Evolutionary conservation across 2,888 invertebrate genomes (phyloP).

Genomic region (Icerya purchasi): DNA sequence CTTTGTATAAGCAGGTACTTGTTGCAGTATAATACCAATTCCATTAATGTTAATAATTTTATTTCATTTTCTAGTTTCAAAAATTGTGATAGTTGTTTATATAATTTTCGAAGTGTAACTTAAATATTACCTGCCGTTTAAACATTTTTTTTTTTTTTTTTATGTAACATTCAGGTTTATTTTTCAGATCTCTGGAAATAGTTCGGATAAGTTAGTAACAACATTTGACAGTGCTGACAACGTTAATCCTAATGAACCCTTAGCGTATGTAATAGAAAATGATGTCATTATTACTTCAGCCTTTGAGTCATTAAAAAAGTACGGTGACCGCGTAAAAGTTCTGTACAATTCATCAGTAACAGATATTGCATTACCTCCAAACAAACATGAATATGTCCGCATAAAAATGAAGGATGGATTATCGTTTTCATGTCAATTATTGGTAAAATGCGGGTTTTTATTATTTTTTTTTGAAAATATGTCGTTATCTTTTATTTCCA

Average conservation of each 20-base stretch:
- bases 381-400: conserved; percentile 22
- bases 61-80: too few relatives aligned
- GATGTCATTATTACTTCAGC: conserved; percentile 61
- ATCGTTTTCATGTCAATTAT: conserved; percentile 38
- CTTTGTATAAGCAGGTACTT: too few relatives aligned
- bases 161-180: too few relatives aligned
- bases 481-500: too few relatives aligned
- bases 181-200: conserved; percentile 72
- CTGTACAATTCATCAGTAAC: conserved; percentile 45
- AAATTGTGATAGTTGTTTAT: too few relatives aligned
- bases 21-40: too few relatives aligned
- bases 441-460: conserved; percentile 29
- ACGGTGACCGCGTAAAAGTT: conserved; percentile 37
- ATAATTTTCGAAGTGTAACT: too few relatives aligned
- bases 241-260: conserved; percentile 35
- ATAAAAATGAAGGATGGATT: conserved; percentile 43
- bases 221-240: conserved; percentile 1
- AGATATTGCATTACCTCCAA: conserved; percentile 35
- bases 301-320: conserved; percentile 35
- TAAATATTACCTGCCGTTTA: too few relatives aligned
- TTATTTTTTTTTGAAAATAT: background rate
- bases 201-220: conserved; percentile 49
- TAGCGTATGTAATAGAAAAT: conserved; percentile 88
- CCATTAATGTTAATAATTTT: too few relatives aligned
- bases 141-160: too few relatives aligned